Percentiles rank a stretch among this genome's conserved stretches.
These are phyloP conservation scores for Remorina albescens DNA, from an alignment of 2,797 vertebrate genomes.

Conservation along the genomic window DNA sequence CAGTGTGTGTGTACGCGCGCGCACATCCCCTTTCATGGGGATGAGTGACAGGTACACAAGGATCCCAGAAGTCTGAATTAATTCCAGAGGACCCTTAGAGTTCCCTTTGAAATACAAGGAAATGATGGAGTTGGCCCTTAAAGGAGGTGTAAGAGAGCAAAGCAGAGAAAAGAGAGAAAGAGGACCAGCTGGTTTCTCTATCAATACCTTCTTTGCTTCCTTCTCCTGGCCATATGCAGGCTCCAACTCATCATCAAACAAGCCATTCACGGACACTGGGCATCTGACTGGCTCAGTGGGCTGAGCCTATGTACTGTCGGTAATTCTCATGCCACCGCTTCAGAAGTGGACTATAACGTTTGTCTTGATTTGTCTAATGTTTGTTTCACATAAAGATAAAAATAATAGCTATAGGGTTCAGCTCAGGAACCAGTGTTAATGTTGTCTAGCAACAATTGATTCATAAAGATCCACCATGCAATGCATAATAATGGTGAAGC, in stretches of 20 bases:
- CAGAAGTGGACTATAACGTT: constrained; percentile 27
- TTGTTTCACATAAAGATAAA: background rate
- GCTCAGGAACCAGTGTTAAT: background rate
- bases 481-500: background rate
- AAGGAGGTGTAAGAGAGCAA: constrained; percentile 66
- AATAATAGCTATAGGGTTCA: background rate
- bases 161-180: constrained; percentile 60
- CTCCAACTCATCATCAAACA: constrained; percentile 63
- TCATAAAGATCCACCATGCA: background rate
- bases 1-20: background rate
- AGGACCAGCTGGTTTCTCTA: constrained; percentile 71
- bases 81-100: constrained; percentile 55
- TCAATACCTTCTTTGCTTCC: constrained; percentile 61
- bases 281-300: constrained; percentile 50
- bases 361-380: constrained; percentile 26
- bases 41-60: constrained; percentile 70
- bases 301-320: constrained; percentile 18
- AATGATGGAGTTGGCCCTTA: constrained; percentile 58
- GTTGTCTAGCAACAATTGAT: background rate
- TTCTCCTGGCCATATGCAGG: constrained; percentile 64
- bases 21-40: constrained; percentile 37
- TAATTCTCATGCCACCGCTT: constrained; percentile 25
- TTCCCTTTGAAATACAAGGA: constrained; percentile 60
- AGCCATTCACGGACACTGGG: constrained; percentile 54
- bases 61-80: constrained; percentile 58